Percentiles rank a stretch among this genome's conserved stretches.
These are phyloP conservation scores for Salmo trutta DNA, from an alignment of 2,797 vertebrate genomes.

Conservation along the genomic window DNA sequence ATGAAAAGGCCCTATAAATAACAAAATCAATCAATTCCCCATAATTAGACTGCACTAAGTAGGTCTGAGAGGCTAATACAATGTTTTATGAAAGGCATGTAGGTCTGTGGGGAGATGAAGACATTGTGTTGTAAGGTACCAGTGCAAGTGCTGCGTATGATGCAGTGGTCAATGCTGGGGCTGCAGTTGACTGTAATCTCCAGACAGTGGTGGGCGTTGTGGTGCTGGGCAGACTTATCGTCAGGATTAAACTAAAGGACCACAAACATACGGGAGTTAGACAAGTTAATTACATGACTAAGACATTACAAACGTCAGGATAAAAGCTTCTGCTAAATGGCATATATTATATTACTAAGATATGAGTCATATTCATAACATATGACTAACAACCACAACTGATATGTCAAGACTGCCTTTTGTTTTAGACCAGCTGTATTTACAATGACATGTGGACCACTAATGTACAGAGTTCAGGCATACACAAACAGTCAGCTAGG, in stretches of 20 bases:
- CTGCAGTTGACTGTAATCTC: slow-evolving; percentile 99
- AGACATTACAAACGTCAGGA: slow-evolving; percentile 5
- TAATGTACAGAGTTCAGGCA: not conserved
- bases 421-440: not conserved
- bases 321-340: too few relatives aligned
- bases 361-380: not conserved
- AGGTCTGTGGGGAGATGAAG: not conserved
- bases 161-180: slow-evolving; percentile 98
- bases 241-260: slow-evolving; percentile 94
- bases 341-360: too few relatives aligned
- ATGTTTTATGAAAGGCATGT: too few relatives aligned
- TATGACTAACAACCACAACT: not conserved
- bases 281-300: too few relatives aligned
- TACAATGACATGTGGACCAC: not conserved
- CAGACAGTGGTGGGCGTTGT: slow-evolving; percentile 99
- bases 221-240: slow-evolving; percentile 99
- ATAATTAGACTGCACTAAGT: too few relatives aligned
- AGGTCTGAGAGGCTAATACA: too few relatives aligned
- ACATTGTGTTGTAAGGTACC: slow-evolving; percentile 69
- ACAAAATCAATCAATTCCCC: too few relatives aligned
- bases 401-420: not conserved
- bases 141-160: slow-evolving; percentile 99
- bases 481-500: not conserved
- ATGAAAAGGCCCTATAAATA: too few relatives aligned
- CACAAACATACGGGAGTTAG: slow-evolving; percentile 17